phyloP scores from a whole-genome alignment of 23 tunicate species.

The Halocynthia aurantium region DNA sequence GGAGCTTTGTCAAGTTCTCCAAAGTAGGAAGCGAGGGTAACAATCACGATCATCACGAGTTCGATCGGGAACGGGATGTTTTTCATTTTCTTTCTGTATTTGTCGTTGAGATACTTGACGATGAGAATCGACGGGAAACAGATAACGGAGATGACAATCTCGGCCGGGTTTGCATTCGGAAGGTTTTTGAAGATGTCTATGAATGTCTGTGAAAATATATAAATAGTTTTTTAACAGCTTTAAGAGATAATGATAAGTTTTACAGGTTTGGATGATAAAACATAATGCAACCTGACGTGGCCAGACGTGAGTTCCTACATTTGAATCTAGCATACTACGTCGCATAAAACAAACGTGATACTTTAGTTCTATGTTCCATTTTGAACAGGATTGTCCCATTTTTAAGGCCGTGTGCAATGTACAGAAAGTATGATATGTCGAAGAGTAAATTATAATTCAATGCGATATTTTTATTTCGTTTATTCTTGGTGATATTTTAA shows the following conservation, averaged over 20 bases:
- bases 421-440: too few relatives aligned
- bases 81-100: slow-evolving; percentile 61
- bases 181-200: slow-evolving; percentile 53
- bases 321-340: too few relatives aligned
- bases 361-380: too few relatives aligned
- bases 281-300: background rate
- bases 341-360: too few relatives aligned
- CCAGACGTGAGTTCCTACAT: background rate
- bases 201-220: slow-evolving; percentile 32
- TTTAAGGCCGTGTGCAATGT: too few relatives aligned
- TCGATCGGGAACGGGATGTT: slow-evolving; percentile 91
- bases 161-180: slow-evolving; percentile 51
- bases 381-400: too few relatives aligned
- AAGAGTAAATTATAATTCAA: background rate
- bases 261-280: background rate
- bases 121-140: slow-evolving; percentile 58
- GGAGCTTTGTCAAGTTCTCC: slow-evolving; percentile 59
- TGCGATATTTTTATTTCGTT: too few relatives aligned
- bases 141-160: slow-evolving; percentile 50
- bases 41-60: slow-evolving; percentile 62
- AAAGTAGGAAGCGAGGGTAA: slow-evolving; percentile 66
- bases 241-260: background rate
- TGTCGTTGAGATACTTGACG: slow-evolving; percentile 60
- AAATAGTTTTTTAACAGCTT: background rate
- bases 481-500: too few relatives aligned